A percentile compares a stretch with the other conserved stretches of the same genome.
These are phyloP conservation scores for Sweltsa coloradensis DNA, from an alignment of 1,140 invertebrate genomes.

Conservation along the genomic window DNA sequence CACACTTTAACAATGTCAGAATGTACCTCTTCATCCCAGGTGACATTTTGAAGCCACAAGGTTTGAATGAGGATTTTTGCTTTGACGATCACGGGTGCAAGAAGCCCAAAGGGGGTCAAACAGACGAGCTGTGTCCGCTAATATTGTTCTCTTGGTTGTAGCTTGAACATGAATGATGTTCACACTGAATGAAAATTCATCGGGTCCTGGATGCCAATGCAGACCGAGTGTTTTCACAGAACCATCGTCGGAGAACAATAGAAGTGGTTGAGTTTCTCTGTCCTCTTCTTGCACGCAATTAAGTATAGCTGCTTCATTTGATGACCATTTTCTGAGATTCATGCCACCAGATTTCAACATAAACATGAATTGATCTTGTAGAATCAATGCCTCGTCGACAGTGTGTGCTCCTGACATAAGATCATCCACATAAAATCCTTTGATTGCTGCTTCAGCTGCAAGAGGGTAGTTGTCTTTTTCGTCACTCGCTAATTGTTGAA, in stretches of 20 bases:
- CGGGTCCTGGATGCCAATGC: conserved; percentile 21
- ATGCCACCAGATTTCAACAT: conserved; percentile 5
- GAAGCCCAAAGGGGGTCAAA: conserved; percentile 30
- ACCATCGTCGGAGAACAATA: conserved; percentile 12
- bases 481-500: conserved; percentile 13
- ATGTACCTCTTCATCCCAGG: conserved; percentile 27
- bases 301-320: conserved; percentile 1
- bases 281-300: conserved; percentile 29
- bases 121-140: conserved; percentile 25
- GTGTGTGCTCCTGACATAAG: conserved; percentile 21
- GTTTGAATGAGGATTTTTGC: conserved; percentile 34
- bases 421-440: conserved; percentile 36
- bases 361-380: conserved; percentile 1
- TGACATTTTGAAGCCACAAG: conserved; percentile 24
- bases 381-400: conserved; percentile 4
- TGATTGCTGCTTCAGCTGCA: conserved; percentile 19
- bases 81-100: conserved; percentile 27
- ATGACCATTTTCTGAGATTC: conserved; percentile 2
- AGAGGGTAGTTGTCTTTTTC: conserved; percentile 18
- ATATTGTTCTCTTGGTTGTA: conserved; percentile 27
- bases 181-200: conserved; percentile 16
- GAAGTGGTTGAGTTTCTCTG: conserved; percentile 20
- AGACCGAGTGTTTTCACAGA: conserved; percentile 23
- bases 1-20: conserved; percentile 16
- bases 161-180: background rate